phyloP scores from a whole-genome alignment of 2,113 vertebrate species.

The Carassius gibelio region DNA sequence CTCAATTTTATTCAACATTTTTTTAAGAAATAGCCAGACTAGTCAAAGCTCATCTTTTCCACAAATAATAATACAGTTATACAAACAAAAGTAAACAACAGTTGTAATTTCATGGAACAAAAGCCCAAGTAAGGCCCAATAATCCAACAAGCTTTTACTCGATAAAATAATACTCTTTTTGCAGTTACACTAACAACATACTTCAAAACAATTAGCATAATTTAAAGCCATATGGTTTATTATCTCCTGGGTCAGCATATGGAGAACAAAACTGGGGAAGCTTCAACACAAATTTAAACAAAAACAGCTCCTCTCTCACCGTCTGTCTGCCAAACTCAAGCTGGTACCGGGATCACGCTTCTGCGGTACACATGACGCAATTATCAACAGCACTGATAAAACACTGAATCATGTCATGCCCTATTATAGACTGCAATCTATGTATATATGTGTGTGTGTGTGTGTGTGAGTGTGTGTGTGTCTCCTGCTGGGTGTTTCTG shows the following conservation, averaged over 20 bases:
- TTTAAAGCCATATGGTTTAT: conserved; percentile 52
- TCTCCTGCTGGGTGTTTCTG: not conserved
- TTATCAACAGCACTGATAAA: conserved; percentile 36
- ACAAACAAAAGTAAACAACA: not conserved
- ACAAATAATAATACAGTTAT: not conserved
- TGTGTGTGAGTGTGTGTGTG: no score
- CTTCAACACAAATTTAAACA: conserved; percentile 35
- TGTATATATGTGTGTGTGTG: not conserved
- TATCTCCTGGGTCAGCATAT: conserved; percentile 44
- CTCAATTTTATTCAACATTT: no score
- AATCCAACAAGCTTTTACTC: not conserved
- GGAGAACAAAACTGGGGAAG: conserved; percentile 21
- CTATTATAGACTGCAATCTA: not conserved
- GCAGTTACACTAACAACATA: conserved; percentile 21
- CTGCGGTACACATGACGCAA: conserved; percentile 44
- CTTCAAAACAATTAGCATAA: conserved; percentile 39
- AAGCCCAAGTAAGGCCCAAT: not conserved
- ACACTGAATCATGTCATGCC: conserved; percentile 7
- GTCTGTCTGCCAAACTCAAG: conserved; percentile 14
- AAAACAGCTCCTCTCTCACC: conserved; percentile 27
- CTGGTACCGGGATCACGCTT: conserved; percentile 36
- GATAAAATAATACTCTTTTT: conserved; percentile 4
- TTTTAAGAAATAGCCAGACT: not conserved
- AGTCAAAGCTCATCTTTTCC: not conserved
- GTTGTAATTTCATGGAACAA: not conserved